Evolutionary conservation across 2,113 vertebrate genomes (phyloP).

Genomic region (Petaurus breviceps): DNA sequence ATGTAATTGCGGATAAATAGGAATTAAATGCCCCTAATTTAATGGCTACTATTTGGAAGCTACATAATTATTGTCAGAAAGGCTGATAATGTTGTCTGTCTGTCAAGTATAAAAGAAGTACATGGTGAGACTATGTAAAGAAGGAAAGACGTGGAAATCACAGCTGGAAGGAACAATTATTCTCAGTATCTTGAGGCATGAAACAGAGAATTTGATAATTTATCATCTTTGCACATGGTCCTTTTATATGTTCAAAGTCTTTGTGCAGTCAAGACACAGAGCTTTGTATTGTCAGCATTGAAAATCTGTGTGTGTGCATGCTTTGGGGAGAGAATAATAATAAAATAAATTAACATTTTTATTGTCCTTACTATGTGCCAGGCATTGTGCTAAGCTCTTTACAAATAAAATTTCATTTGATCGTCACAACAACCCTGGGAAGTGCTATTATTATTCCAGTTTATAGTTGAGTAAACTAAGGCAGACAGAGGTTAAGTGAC

Average conservation of each 20-base stretch:
- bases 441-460: background rate
- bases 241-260: constrained; percentile 60
- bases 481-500: background rate
- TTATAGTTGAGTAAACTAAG: background rate
- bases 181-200: constrained; percentile 35
- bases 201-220: constrained; percentile 73
- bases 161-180: constrained; percentile 63
- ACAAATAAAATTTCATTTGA: background rate
- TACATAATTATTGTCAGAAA: constrained; percentile 66
- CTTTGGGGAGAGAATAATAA: background rate
- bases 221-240: constrained; percentile 31
- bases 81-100: constrained; percentile 58
- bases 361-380: background rate
- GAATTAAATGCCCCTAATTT: constrained; percentile 58
- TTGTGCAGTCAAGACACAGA: background rate
- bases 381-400: background rate
- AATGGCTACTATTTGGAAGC: constrained; percentile 61
- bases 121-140: constrained; percentile 5
- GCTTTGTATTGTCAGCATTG: background rate
- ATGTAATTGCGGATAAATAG: constrained; percentile 58
- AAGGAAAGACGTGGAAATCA: constrained; percentile 42
- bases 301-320: background rate
- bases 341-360: background rate
- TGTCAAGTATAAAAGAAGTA: constrained; percentile 60
- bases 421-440: background rate